Evolutionary conservation across 2,113 vertebrate genomes (phyloP).

Genomic region (Cacatua alba): DNA sequence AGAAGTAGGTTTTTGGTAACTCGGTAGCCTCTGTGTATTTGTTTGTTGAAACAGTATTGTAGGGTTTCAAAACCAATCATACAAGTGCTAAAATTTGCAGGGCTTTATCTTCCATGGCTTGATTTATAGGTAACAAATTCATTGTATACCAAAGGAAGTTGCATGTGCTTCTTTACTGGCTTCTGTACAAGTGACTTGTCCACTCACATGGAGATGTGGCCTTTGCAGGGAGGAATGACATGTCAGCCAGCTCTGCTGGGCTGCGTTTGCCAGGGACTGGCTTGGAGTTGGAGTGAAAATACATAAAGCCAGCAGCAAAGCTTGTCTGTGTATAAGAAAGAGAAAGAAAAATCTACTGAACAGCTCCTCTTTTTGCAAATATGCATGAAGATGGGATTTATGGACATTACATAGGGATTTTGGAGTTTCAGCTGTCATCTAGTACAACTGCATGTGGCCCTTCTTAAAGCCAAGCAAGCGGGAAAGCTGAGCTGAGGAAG

Average conservation of each 20-base stretch:
- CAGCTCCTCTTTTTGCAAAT: not conserved
- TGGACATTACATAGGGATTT: not conserved
- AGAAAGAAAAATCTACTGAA: not conserved
- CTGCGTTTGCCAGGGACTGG: fast-evolving
- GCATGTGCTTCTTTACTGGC: fast-evolving
- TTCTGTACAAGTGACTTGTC: not conserved
- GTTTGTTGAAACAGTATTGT: not conserved
- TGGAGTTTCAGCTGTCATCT: not conserved
- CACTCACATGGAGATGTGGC: not conserved
- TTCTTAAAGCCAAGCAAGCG: not conserved
- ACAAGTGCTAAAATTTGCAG: not conserved
- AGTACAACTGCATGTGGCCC: not conserved
- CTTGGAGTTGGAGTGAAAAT: not conserved
- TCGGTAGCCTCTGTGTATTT: not conserved
- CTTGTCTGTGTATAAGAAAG: not conserved
- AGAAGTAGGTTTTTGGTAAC: not conserved
- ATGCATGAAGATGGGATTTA: not conserved
- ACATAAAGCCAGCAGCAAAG: not conserved
- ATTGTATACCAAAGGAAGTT: not conserved
- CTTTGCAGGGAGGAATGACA: not conserved
- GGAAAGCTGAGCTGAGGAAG: not conserved
- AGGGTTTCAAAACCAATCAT: not conserved
- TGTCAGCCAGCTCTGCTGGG: not conserved
- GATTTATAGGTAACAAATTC: not conserved
- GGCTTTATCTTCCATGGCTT: not conserved